These are phyloP conservation scores for Rhodophaea formosa DNA, from an alignment of 2,888 invertebrate species.

Conservation along the genomic window DNA sequence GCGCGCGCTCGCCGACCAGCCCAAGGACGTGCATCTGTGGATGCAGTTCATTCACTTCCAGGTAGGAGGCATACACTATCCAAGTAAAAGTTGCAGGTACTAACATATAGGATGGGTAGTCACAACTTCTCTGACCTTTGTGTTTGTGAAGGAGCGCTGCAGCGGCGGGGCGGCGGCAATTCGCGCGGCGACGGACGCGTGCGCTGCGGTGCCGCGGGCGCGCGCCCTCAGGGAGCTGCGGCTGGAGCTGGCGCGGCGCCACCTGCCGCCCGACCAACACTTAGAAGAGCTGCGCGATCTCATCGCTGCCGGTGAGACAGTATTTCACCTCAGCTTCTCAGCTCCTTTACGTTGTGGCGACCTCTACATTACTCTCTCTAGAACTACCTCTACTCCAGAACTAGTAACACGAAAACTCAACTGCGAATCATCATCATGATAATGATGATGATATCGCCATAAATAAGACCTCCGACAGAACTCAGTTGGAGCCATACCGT, in stretches of 20 bases:
- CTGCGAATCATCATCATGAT: no score
- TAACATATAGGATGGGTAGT: no score
- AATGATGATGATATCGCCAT: no score
- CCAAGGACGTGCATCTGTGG: slow-evolving; percentile 52
- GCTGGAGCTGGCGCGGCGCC: slow-evolving; percentile 31
- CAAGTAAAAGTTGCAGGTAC: no score
- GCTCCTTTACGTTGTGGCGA: no score
- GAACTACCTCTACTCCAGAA: no score
- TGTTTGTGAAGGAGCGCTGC: slow-evolving; percentile 38
- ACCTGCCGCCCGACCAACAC: slow-evolving; percentile 22
- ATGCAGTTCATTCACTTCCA: slow-evolving; percentile 54
- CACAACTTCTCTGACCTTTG: no score
- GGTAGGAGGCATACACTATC: slow-evolving; percentile 30
- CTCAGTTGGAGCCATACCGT: no score
- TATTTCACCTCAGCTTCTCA: no score
- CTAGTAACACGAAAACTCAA: no score
- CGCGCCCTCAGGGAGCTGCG: slow-evolving; percentile 32
- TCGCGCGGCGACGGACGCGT: slow-evolving; percentile 27
- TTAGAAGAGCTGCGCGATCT: slow-evolving; percentile 33
- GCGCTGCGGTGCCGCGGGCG: slow-evolving; percentile 33
- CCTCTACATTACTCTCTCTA: no score
- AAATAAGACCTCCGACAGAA: no score
- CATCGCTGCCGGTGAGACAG: slow-evolving; percentile 29
- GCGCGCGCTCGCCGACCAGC: slow-evolving; percentile 43
- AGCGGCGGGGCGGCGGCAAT: slow-evolving; percentile 32